Base-by-base conservation (phyloP, 2,888 invertebrate genomes). In the Nymphalis urticae region DNA sequence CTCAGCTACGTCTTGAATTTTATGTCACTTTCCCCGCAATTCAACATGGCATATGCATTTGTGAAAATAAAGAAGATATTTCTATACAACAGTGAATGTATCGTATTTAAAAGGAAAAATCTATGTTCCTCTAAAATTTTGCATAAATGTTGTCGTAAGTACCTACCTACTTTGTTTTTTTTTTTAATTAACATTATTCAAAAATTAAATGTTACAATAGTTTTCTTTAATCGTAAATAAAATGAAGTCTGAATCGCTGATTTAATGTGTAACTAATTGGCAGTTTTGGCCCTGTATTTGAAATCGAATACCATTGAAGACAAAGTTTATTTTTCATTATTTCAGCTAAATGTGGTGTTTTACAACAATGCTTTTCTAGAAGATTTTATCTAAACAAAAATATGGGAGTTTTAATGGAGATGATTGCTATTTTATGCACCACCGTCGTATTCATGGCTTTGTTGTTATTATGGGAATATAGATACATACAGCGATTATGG, bases 101-200 rank as follows among this genome's bases (percentile, higher is more conserved):
- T 77, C 17, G 76, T 89, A 32, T 85, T 84, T 64, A 62, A 79
- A 51, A 72, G 70, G 2, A 80, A 83, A 63, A 80, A 85, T 0
- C 75, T 88, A 6, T 91, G 91, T 70, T 73, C 79, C 0, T 68
- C 74, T 0, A 85, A 84, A 63, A 79, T 75, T 9, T 75, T 89
- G 9, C 89, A 91, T 74, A 90, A 87, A 76, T 91, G 91, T 70
- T 91, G 91, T 66, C 68, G 91, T 91, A 74, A 84, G 88, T 42
- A 42, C 13, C 13, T 10, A 42, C 13, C 13, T 1, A 13, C 13
- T 42, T 42, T 42, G 4, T 42, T 13, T 42, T 42, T 13, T 42
- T 13, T 42, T 42, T 13, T 13, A 10, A 42, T 13, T 4, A 42
- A 32, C 6, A 32, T 32, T 6, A 32, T 32, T 32, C 27, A 32